These are phyloP conservation scores for Corvus moneduloides DNA, from an alignment of 2,113 vertebrate genomes.

Conservation along the genomic window DNA sequence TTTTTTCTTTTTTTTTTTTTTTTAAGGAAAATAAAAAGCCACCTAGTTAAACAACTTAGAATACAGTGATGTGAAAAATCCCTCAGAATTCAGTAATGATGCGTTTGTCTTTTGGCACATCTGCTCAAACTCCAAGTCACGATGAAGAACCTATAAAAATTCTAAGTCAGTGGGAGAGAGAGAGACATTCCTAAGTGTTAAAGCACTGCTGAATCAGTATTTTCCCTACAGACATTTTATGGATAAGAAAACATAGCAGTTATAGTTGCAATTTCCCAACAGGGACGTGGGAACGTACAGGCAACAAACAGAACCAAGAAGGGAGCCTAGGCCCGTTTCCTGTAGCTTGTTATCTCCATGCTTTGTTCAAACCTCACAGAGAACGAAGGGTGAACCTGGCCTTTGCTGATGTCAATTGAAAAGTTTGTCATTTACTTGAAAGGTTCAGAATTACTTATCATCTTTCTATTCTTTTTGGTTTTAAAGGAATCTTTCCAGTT, in stretches of 20 bases:
- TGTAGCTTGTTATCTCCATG: not conserved
- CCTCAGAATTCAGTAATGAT: not conserved
- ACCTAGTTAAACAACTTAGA: slow-evolving; percentile 15
- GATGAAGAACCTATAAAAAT: not conserved
- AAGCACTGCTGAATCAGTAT: not conserved
- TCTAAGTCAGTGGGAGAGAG: not conserved
- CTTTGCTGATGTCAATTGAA: not conserved
- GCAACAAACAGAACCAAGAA: not conserved
- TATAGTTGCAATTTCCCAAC: not conserved
- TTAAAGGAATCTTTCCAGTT: not conserved
- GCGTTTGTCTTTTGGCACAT: not conserved
- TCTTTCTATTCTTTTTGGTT: not conserved
- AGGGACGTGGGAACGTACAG: accelerated
- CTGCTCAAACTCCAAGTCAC: slow-evolving; percentile 4
- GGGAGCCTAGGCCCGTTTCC: not conserved
- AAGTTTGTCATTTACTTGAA: not conserved
- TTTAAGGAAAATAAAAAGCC: not conserved
- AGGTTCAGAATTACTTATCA: not conserved
- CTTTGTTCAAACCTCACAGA: not conserved
- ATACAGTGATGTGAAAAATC: slow-evolving; percentile 5
- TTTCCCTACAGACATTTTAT: not conserved
- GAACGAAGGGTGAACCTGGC: not conserved
- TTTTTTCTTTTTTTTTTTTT: not conserved
- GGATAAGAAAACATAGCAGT: not conserved
- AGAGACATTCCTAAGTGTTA: not conserved